Percentiles rank a stretch among this genome's conserved stretches.
phyloP scores from a whole-genome alignment of 2,888 invertebrate genomes.

The Conomelus anceps region DNA sequence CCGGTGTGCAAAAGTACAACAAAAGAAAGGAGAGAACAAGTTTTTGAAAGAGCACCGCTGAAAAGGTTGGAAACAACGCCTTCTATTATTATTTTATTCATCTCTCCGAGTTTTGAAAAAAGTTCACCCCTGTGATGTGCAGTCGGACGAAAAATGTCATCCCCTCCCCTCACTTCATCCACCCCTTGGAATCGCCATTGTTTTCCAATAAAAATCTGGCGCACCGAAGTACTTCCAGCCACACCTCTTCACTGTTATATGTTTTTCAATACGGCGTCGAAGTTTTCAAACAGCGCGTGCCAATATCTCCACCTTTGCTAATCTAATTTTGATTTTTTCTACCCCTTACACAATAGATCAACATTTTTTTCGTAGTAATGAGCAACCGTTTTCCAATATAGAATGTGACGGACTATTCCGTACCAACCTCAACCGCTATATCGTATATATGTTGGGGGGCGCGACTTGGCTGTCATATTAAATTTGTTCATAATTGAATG shows the following conservation, averaged over 20 bases:
- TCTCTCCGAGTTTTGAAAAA: not conserved
- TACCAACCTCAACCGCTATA: no score
- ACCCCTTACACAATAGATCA: not conserved
- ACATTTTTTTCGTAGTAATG: not conserved
- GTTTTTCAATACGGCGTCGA: not conserved
- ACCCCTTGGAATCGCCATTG: not conserved
- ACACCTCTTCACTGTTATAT: not conserved
- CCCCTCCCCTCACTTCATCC: not conserved
- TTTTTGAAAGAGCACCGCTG: not conserved
- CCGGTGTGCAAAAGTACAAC: not conserved
- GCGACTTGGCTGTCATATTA: not conserved
- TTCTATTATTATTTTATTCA: not conserved
- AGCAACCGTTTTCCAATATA: not conserved
- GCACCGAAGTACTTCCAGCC: not conserved
- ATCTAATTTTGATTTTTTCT: not conserved
- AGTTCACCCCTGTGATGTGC: not conserved
- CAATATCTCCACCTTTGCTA: not conserved
- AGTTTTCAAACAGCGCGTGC: not conserved
- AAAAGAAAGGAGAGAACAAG: not conserved
- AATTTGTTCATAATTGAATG: not conserved
- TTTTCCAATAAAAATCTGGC: constrained; percentile 15
- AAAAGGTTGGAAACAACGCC: not conserved
- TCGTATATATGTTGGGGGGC: not conserved
- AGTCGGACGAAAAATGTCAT: not conserved
- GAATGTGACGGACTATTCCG: no score